A percentile compares a stretch with the other conserved stretches of the same genome.
Conservation (phyloP, 2,888 invertebrate genomes). For the Chalcis sispes region DNA sequence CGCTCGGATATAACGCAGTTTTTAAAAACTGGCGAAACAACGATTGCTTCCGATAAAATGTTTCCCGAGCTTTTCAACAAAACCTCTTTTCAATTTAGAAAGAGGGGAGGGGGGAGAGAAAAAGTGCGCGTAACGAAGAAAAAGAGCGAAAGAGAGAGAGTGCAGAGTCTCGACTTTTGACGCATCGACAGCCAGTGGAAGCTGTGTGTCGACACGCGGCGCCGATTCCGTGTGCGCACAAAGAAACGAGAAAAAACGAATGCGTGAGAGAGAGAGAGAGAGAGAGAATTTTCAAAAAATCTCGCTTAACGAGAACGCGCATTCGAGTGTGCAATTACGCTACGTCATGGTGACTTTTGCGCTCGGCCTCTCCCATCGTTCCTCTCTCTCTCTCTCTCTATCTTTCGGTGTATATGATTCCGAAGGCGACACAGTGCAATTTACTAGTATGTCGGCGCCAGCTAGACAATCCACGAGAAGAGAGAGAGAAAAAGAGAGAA, state of each 20-base stretch:
- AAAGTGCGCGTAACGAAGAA: background rate
- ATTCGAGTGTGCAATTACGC: conserved; percentile 47
- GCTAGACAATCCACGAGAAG: background rate
- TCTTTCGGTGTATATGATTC: too few species aligned
- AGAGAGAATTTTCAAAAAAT: conserved; percentile 22
- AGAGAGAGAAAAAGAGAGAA: too few species aligned
- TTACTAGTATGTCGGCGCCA: background rate
- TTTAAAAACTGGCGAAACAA: too few species aligned
- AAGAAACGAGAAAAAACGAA: background rate
- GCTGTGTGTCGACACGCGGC: background rate
- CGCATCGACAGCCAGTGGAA: background rate
- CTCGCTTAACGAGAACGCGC: conserved; percentile 22
- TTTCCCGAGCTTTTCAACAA: background rate
- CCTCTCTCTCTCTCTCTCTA: background rate
- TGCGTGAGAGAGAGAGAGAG: background rate
- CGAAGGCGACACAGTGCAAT: conserved; percentile 12
- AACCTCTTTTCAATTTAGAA: too few species aligned
- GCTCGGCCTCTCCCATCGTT: background rate
- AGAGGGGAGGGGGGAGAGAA: background rate
- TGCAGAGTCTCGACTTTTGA: background rate
- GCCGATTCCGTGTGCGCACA: background rate
- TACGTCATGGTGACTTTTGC: conserved; percentile 34
- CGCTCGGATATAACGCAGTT: too few species aligned
- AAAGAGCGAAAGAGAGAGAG: too few species aligned
- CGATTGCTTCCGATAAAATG: too few species aligned